A percentile compares a stretch with the other conserved stretches of the same genome.
phyloP scores from a whole-genome alignment of 1,140 invertebrate species.

The Brachionus paranguensis region DNA sequence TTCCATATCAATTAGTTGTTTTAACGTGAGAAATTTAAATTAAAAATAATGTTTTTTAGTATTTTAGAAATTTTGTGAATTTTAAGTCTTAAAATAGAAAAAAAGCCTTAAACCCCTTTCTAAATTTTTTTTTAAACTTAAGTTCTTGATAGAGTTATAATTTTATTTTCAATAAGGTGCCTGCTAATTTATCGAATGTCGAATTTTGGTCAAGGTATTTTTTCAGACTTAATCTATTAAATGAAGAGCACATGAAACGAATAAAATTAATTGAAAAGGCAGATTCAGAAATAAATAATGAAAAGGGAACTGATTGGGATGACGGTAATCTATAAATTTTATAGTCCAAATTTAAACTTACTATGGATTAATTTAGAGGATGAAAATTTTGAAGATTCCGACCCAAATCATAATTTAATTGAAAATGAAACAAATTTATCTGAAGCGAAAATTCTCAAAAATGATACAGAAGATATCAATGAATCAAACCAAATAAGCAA shows the following conservation, averaged over 20 bases:
- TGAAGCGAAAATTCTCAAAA: background rate
- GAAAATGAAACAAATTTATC: background rate
- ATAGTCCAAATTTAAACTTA: background rate
- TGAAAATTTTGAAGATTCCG: background rate
- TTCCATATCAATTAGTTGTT: too few relatives aligned
- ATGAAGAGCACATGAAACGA: slow-evolving; percentile 10
- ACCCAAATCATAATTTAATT: background rate
- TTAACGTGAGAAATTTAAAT: too few relatives aligned
- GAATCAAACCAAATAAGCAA: background rate
- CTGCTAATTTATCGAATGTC: background rate
- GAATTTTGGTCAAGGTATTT: slow-evolving; percentile 27
- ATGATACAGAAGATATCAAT: background rate
- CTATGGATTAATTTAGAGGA: background rate
- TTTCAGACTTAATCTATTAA: slow-evolving; percentile 9
- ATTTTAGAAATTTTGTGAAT: too few relatives aligned
- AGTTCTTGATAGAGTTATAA: too few relatives aligned
- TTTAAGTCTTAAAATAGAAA: too few relatives aligned
- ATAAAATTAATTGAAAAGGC: slow-evolving; percentile 11
- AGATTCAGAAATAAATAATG: background rate
- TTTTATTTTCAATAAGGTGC: background rate
- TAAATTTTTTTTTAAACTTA: too few relatives aligned
- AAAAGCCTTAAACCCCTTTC: too few relatives aligned
- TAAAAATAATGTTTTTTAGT: too few relatives aligned
- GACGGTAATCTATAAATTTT: background rate
- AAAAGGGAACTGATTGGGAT: background rate